Base-by-base conservation (phyloP, 2,113 vertebrate genomes). In the Ascaphus truei region DNA sequence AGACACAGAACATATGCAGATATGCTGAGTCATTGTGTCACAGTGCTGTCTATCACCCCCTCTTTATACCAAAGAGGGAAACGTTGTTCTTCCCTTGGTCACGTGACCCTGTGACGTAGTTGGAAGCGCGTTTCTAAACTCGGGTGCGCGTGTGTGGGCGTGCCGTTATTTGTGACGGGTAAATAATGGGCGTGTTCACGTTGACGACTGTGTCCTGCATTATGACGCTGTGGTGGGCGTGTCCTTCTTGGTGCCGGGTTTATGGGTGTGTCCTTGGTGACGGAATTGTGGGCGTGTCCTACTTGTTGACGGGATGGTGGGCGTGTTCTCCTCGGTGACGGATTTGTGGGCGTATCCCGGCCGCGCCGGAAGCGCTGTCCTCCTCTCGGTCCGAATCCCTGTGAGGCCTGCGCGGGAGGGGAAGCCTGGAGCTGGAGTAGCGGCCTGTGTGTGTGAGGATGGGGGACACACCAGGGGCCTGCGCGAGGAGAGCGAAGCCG, bases 281-380 rank as follows among this genome's bases (percentile, higher is more conserved):
- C 13, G 55, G 58, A 34, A 68, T 59, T 53, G n/a, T n/a, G 55
- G 66, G 66, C 39, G 30, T 22, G 37, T 16, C 10, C 23, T n/a
- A n/a, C n/a, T 29, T n/a, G 55, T n/a, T 48, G 23, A 41, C 55
- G 43, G 41, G 66, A 68, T 59, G 66, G n/a, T n/a, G 55, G 66
- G 66, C 39, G 30, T 22, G 37, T 16, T 15, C 23, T 29, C 22
- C 23, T 29, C 22, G 55, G 29, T 51, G n/a, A n/a, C 41, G 56
- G 53, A 37, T 59, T 45, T 51, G 66, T 68, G 66, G 66, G 55
- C 66, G 66, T 68, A 56, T 60, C 66, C 66, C 66, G 65, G 53
- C 65, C 55, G 65, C 65, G 53, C 65, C 65, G 66, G 66, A 69
- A 69, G 66, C 66, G 56, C 55, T 29, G 51, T 69, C 34, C 33